Percentiles rank a stretch among this genome's conserved stretches.
phyloP scores from a whole-genome alignment of 2,888 invertebrate species.

The Anorthoa munda region DNA sequence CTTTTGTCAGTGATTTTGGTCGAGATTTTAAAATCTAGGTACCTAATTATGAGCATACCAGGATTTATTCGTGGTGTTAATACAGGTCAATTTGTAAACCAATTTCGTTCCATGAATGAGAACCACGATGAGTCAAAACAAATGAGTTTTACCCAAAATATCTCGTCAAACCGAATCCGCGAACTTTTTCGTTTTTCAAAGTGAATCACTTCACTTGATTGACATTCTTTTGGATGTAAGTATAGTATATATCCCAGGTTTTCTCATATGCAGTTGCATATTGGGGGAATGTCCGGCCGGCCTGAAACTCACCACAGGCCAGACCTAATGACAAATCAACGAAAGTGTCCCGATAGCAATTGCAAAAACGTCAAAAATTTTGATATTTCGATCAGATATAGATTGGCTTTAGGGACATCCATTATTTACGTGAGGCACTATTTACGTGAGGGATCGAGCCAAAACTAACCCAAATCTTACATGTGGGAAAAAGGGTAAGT shows the following conservation, averaged over 20 bases:
- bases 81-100: neutral
- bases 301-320: neutral
- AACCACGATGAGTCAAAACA: conserved; percentile 14
- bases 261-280: neutral
- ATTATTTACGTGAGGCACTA: too few relatives aligned
- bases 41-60: neutral
- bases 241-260: neutral
- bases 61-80: neutral
- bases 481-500: too few relatives aligned
- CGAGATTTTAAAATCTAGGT: too few relatives aligned
- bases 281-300: neutral
- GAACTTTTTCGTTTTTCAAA: conserved; percentile 5
- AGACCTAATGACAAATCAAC: too few relatives aligned
- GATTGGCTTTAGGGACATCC: too few relatives aligned
- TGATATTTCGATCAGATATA: too few relatives aligned
- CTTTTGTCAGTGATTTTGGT: too few relatives aligned
- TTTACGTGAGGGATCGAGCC: too few relatives aligned
- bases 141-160: conserved; percentile 5
- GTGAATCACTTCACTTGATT: neutral
- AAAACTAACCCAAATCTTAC: too few relatives aligned
- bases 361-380: too few relatives aligned
- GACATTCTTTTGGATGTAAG: neutral
- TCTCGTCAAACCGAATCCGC: neutral
- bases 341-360: too few relatives aligned
- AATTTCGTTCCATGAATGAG: neutral